Percentiles rank a stretch among this genome's conserved stretches.
Evolutionary conservation across 2,888 invertebrate genomes (phyloP).

Genomic region (Drosophila buzzatii): DNA sequence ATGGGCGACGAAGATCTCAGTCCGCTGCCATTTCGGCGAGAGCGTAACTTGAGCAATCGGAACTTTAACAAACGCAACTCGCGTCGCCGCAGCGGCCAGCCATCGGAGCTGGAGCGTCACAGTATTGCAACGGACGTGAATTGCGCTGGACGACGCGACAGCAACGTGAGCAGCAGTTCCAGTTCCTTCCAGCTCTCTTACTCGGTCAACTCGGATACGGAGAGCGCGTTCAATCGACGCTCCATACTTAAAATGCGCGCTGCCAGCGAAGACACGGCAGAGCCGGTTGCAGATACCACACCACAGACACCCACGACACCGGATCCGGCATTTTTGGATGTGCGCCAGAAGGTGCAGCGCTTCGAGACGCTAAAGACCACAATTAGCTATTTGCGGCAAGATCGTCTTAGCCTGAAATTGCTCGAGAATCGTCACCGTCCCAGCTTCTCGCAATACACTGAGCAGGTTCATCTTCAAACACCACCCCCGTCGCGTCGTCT

Average conservation of each 20-base stretch:
- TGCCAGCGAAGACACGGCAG: constrained; percentile 27
- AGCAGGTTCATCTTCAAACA: constrained; percentile 9
- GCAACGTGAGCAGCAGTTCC: constrained; percentile 54
- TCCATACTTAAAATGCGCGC: constrained; percentile 76
- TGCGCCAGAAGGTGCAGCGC: constrained; percentile 77
- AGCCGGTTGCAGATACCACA: not conserved
- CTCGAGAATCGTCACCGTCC: constrained; percentile 61
- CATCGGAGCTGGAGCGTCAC: constrained; percentile 51
- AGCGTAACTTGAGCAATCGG: constrained; percentile 82
- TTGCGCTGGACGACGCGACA: constrained; percentile 52
- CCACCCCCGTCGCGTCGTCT: constrained; percentile 62
- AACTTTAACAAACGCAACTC: constrained; percentile 80
- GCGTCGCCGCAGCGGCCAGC: constrained; percentile 68
- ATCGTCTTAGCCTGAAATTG: constrained; percentile 62
- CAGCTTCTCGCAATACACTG: constrained; percentile 46
- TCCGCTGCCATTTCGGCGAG: constrained; percentile 80
- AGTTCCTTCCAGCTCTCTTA: constrained; percentile 80
- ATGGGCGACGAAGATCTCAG: constrained; percentile 82
- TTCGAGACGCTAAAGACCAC: constrained; percentile 77
- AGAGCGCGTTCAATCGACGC: constrained; percentile 78
- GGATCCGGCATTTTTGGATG: constrained; percentile 79
- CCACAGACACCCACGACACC: constrained; percentile 33
- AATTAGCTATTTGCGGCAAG: constrained; percentile 54
- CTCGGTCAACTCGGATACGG: constrained; percentile 83
- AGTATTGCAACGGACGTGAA: constrained; percentile 49